Evolutionary conservation across 1,140 invertebrate species (phyloP).

Genomic region (Drosophila willistoni): DNA sequence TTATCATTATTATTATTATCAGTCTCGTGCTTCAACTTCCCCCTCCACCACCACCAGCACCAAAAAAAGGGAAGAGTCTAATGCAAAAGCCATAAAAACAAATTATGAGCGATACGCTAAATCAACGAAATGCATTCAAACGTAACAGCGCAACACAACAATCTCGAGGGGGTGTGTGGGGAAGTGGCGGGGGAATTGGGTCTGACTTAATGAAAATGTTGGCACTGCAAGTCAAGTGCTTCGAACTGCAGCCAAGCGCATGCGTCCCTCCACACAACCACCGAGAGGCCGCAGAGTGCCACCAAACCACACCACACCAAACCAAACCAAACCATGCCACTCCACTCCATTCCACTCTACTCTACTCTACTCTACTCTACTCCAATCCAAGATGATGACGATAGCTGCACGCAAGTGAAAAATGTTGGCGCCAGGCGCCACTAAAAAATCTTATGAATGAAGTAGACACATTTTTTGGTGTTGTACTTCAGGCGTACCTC

Average conservation of each 20-base stretch:
- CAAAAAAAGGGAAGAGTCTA: slow-evolving; percentile 38
- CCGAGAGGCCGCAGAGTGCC: slow-evolving; percentile 5
- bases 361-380: slow-evolving; percentile 28
- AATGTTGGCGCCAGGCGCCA: slow-evolving; percentile 80
- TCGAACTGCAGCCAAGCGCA: slow-evolving; percentile 64
- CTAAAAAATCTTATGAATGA: slow-evolving; percentile 81
- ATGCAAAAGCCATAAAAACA: slow-evolving; percentile 80
- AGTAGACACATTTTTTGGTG: slow-evolving; percentile 75
- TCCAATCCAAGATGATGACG: slow-evolving; percentile 36
- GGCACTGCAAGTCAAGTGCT: slow-evolving; percentile 82
- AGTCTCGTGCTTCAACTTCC: slow-evolving; percentile 30
- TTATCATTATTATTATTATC: slow-evolving; percentile 38
- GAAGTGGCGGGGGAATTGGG: slow-evolving; percentile 31
- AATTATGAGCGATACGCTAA: slow-evolving; percentile 82
- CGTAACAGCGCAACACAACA: slow-evolving; percentile 41
- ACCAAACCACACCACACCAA: slow-evolving; percentile 21
- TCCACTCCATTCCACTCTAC: slow-evolving; percentile 19
- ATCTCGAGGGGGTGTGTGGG: background rate
- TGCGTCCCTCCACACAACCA: slow-evolving; percentile 39
- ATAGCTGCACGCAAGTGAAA: slow-evolving; percentile 77
- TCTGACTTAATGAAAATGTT: slow-evolving; percentile 82
- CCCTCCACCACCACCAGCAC: background rate
- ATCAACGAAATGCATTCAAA: slow-evolving; percentile 71
- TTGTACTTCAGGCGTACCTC: slow-evolving; percentile 35
- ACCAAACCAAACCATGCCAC: slow-evolving; percentile 11